Conservation (phyloP, 2,888 invertebrate species). For the Chaitophorus viminalis region DNA sequence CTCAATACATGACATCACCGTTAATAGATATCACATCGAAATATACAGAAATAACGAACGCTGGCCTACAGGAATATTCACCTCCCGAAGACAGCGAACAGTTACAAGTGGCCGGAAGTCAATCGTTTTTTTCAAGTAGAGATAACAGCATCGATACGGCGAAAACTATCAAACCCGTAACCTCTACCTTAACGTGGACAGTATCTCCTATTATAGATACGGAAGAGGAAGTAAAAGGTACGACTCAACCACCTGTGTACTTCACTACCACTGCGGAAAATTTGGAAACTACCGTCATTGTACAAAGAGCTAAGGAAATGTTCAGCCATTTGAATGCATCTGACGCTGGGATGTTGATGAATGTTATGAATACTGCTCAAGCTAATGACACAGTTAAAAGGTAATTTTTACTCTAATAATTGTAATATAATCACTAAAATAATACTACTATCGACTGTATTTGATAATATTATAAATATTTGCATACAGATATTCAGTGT, state of each 20-base stretch:
- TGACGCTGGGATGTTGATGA: conserved; percentile 78
- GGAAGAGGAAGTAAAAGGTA: background rate
- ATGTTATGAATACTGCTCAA: conserved; percentile 83
- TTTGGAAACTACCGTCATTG: conserved; percentile 66
- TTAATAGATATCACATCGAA: conserved; percentile 61
- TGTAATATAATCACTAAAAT: background rate
- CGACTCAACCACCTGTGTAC: conserved; percentile 37
- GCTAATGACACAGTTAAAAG: conserved; percentile 65
- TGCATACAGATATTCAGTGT: too few species aligned
- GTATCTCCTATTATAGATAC: conserved; percentile 13
- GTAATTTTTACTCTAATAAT: background rate
- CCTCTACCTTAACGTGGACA: conserved; percentile 45
- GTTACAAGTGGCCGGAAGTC: conserved; percentile 64
- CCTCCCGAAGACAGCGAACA: conserved; percentile 38
- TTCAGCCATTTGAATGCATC: conserved; percentile 81
- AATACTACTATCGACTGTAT: too few species aligned
- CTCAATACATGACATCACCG: conserved; percentile 62
- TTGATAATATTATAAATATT: too few species aligned
- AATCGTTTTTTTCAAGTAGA: conserved; percentile 65
- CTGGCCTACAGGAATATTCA: conserved; percentile 39
- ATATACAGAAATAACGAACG: conserved; percentile 20
- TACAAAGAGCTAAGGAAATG: conserved; percentile 79
- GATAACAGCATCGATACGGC: conserved; percentile 63
- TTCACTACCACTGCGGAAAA: conserved; percentile 54
- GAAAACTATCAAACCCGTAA: conserved; percentile 24